Conservation (phyloP, 2,113 vertebrate genomes). For the Ctenomys sociabilis region DNA sequence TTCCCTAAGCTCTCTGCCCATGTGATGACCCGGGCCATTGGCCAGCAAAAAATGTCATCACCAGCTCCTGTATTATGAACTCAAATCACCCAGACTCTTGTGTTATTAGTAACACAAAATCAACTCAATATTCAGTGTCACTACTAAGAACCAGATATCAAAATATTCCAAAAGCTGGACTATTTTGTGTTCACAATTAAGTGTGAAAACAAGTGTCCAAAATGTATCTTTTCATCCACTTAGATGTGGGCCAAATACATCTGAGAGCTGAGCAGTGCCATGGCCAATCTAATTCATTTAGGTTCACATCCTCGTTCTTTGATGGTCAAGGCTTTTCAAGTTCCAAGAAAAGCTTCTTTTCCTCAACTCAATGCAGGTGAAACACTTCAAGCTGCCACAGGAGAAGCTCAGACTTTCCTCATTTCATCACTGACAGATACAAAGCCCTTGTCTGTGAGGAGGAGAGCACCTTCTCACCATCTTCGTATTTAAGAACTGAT, state of each 20-base stretch:
- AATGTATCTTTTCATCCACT: not conserved
- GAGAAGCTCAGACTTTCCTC: not conserved
- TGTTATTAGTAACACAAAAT: not conserved
- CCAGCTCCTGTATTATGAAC: not conserved
- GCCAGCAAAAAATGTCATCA: not conserved
- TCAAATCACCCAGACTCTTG: not conserved
- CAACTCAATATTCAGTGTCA: not conserved
- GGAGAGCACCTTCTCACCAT: not conserved
- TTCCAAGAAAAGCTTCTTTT: not conserved
- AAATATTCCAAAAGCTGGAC: not conserved
- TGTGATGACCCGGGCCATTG: not conserved
- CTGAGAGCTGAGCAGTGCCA: not conserved
- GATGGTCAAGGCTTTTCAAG: not conserved
- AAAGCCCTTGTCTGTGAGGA: not conserved
- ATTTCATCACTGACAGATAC: not conserved
- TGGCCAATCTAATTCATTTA: not conserved
- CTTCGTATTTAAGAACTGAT: not conserved
- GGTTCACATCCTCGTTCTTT: not conserved
- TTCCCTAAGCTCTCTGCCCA: not conserved
- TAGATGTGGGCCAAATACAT: not conserved
- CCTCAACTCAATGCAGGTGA: not conserved
- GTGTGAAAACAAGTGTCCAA: not conserved
- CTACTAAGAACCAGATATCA: not conserved
- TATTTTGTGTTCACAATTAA: not conserved
- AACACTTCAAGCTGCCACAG: not conserved